Conservation (phyloP, 92 coral and sea anemone genomes). For the Porites lobata region DNA sequence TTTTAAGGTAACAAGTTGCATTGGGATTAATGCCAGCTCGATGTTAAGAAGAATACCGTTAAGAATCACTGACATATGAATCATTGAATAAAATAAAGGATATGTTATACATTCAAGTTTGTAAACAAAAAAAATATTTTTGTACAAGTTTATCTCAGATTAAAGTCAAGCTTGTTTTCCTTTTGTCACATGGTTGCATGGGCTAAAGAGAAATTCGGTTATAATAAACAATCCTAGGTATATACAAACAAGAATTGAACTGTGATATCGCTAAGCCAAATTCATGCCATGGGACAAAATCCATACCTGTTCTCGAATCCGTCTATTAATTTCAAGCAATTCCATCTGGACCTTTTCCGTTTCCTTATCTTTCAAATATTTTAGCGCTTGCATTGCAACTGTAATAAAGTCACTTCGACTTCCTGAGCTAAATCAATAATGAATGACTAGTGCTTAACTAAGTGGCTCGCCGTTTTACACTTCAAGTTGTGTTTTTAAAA, state of each 20-base stretch:
- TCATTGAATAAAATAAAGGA: too few species aligned
- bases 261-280: slow-evolving; percentile 11
- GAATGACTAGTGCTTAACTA: slow-evolving; percentile 33
- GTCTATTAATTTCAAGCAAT: slow-evolving; percentile 41
- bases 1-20: too few species aligned
- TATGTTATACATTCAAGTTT: too few species aligned
- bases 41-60: too few species aligned
- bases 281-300: neutral
- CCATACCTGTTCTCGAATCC: slow-evolving; percentile 71
- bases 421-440: slow-evolving; percentile 44
- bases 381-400: slow-evolving; percentile 62
- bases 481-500: slow-evolving; percentile 8
- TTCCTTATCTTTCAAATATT: slow-evolving; percentile 34
- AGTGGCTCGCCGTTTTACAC: slow-evolving; percentile 9
- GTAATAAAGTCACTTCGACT: slow-evolving; percentile 3
- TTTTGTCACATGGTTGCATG: neutral
- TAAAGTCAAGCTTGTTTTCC: too few species aligned
- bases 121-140: too few species aligned
- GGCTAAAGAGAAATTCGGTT: slow-evolving; percentile 3
- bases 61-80: too few species aligned
- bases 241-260: slow-evolving; percentile 26
- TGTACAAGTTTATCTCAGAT: too few species aligned
- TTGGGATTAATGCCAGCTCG: too few species aligned
- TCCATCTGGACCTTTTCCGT: slow-evolving; percentile 43
- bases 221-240: slow-evolving; percentile 4